Conservation (phyloP, 2,797 vertebrate species). For the Ispidina picta region DNA sequence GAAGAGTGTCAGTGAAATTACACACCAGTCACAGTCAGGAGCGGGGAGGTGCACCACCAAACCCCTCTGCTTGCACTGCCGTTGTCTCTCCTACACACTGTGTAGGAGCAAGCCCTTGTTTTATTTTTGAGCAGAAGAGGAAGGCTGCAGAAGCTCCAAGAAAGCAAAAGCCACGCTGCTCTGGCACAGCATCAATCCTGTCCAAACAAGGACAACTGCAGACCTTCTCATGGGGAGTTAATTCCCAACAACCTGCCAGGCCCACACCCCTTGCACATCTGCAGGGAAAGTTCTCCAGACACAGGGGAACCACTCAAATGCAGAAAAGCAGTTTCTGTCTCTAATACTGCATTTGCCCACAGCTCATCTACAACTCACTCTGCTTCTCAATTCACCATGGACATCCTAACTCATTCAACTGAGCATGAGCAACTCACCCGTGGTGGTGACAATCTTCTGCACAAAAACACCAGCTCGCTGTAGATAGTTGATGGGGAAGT, state of each 20-base stretch:
- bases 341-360: neutral
- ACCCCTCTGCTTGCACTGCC: neutral
- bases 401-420: neutral
- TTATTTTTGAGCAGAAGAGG: neutral
- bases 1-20: neutral
- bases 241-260: neutral
- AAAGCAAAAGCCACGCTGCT: neutral
- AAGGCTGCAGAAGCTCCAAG: neutral
- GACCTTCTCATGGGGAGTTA: neutral
- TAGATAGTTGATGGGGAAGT: slow-evolving; percentile 94
- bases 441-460: slow-evolving; percentile 97
- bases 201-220: neutral
- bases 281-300: neutral
- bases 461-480: slow-evolving; percentile 96
- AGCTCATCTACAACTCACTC: slow-evolving; percentile 64
- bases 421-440: slow-evolving; percentile 79
- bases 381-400: neutral
- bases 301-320: neutral
- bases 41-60: neutral
- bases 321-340: neutral
- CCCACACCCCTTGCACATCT: neutral
- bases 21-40: neutral
- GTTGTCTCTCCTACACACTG: neutral
- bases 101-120: neutral
- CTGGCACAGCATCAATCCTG: neutral